phyloP scores from a whole-genome alignment of 64 coral and sea anemone genomes.

The Acropora tenuis region DNA sequence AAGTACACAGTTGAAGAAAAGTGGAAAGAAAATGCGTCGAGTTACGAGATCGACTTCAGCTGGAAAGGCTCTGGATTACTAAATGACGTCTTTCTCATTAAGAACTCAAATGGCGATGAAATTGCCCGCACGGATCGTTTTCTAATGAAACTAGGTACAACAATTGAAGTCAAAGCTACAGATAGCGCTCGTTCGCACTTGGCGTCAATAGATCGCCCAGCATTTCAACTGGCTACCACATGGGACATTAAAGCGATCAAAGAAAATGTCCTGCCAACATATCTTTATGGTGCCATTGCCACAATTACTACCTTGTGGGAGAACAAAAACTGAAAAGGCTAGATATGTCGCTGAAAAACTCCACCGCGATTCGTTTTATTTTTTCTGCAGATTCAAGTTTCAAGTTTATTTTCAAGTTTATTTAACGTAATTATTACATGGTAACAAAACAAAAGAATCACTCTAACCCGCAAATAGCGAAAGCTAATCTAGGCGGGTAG shows the following conservation, averaged over 20 bases:
- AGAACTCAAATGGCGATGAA: constrained; percentile 34
- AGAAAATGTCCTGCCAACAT: neutral
- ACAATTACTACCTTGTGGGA: neutral
- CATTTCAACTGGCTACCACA: constrained; percentile 5
- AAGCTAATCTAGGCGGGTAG: too few species aligned
- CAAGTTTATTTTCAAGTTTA: too few species aligned
- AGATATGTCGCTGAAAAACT: neutral
- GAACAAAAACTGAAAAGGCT: neutral
- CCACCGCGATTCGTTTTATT: too few species aligned
- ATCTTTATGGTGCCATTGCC: constrained; percentile 12
- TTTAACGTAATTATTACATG: too few species aligned
- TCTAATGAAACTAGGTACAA: constrained; percentile 2
- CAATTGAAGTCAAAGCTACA: constrained; percentile 10
- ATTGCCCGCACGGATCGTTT: constrained; percentile 27
- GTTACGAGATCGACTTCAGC: constrained; percentile 22
- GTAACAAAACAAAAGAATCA: too few species aligned
- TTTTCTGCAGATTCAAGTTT: too few species aligned
- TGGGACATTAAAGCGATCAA: constrained; percentile 25
- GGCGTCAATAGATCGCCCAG: neutral
- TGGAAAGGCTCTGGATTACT: neutral
- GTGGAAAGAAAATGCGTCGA: constrained; percentile 11
- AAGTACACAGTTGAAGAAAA: constrained; percentile 23
- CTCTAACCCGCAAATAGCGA: too few species aligned
- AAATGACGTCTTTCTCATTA: neutral
- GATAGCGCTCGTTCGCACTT: neutral